Percentiles rank a stretch among this genome's conserved stretches.
Conservation (phyloP, 2,113 vertebrate species). For the Oryzias javanicus region DNA sequence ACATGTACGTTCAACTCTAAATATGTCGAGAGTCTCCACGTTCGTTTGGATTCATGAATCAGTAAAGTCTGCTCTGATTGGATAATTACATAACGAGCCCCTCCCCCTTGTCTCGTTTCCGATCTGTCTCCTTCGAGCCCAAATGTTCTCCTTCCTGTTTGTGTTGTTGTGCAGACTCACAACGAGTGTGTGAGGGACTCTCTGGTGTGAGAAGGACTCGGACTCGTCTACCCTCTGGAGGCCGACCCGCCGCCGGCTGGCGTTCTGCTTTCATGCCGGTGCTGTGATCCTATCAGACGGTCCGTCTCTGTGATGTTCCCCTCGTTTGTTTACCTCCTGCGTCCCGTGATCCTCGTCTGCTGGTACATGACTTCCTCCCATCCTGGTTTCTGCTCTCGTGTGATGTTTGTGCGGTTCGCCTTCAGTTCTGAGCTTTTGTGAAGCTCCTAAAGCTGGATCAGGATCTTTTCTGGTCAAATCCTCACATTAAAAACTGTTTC, state of each 20-base stretch:
- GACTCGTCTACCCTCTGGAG: no score
- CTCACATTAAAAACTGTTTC: conserved; percentile 36
- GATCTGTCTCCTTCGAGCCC: conserved; percentile 38
- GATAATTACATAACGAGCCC: conserved; percentile 51
- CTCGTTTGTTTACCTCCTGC: conserved; percentile 51
- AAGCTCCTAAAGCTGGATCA: conserved; percentile 12
- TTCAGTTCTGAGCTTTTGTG: conserved; percentile 13
- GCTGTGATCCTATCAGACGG: conserved; percentile 17
- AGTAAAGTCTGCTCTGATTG: conserved; percentile 33
- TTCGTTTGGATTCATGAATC: conserved; percentile 26
- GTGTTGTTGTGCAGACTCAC: conserved; percentile 1
- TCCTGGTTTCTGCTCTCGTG: neutral
- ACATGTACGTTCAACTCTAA: no score
- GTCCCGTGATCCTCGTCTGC: conserved; percentile 39
- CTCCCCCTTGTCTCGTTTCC: conserved; percentile 49
- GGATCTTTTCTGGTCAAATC: neutral
- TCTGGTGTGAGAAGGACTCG: no score
- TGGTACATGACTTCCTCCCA: conserved; percentile 23
- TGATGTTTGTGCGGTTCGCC: conserved; percentile 4
- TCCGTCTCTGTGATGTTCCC: conserved; percentile 56
- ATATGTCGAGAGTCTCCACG: neutral
- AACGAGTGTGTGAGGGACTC: neutral
- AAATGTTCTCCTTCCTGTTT: conserved; percentile 63
- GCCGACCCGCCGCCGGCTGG: no score
- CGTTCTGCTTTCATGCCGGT: neutral